phyloP scores from a whole-genome alignment of 2,113 vertebrate genomes.

The Percopsis transmontana region DNA sequence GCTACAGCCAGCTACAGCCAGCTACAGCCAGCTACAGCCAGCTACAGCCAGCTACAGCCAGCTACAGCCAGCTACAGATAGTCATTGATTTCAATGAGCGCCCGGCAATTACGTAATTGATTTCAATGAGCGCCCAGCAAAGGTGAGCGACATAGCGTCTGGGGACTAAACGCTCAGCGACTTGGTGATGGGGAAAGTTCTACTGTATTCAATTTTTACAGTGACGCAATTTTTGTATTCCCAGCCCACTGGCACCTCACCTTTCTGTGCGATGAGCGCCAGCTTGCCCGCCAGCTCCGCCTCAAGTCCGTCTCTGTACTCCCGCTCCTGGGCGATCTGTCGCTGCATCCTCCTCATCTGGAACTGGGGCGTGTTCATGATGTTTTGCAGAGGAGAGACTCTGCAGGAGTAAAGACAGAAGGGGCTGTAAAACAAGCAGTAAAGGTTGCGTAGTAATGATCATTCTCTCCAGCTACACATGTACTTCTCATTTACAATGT shows the following conservation, averaged over 20 bases:
- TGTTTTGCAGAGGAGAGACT: slow-evolving; percentile 84
- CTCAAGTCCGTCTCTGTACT: slow-evolving; percentile 83
- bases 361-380: slow-evolving; percentile 91
- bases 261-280: slow-evolving; percentile 80
- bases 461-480: not conserved
- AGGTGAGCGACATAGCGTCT: no score
- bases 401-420: slow-evolving; percentile 45
- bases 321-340: slow-evolving; percentile 81
- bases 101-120: no score
- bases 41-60: no score
- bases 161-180: no score
- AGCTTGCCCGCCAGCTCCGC: slow-evolving; percentile 78
- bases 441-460: not conserved
- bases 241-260: slow-evolving; percentile 53
- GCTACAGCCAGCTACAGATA: no score
- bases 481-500: no score
- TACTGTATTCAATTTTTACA: not conserved
- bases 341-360: slow-evolving; percentile 85
- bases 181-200: no score
- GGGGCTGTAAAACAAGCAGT: not conserved
- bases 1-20: no score
- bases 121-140: no score
- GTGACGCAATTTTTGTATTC: not conserved
- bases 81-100: no score
- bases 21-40: no score